Evolutionary conservation across 2,888 invertebrate genomes (phyloP).

Genomic region (Caradrina kadenii): DNA sequence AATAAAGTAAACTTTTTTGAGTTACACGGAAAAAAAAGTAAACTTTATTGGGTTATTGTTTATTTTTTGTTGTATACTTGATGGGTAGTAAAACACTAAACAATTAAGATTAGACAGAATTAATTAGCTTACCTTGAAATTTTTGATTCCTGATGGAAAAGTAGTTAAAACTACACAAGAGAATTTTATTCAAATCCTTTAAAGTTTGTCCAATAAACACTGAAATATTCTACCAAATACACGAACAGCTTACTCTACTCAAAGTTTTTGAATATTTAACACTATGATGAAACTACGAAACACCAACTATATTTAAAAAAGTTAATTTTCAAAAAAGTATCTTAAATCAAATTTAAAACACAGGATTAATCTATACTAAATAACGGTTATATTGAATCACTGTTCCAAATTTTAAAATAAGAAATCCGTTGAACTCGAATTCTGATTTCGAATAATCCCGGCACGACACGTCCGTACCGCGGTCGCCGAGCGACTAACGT

Average conservation of each 20-base stretch:
- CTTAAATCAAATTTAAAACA: neutral
- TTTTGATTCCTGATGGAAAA: constrained; percentile 9
- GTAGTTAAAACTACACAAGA: constrained; percentile 6
- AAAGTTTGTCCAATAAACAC: constrained; percentile 41
- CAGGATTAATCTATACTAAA: neutral
- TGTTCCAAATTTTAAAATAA: constrained; percentile 27
- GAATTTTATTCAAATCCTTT: constrained; percentile 28
- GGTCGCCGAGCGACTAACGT: constrained; percentile 73
- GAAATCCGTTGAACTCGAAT: constrained; percentile 38
- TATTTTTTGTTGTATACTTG: too few relatives aligned
- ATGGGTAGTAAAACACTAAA: neutral
- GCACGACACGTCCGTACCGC: constrained; percentile 69
- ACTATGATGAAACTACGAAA: constrained; percentile 35
- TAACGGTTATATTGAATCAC: constrained; percentile 34
- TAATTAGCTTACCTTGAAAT: constrained; percentile 45
- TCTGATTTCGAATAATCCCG: constrained; percentile 51
- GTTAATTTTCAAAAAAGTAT: constrained; percentile 1
- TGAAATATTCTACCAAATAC: constrained; percentile 51
- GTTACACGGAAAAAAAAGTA: too few relatives aligned
- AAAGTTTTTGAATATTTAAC: constrained; percentile 48
- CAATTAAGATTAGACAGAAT: neutral
- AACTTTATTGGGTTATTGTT: too few relatives aligned
- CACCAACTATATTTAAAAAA: constrained; percentile 22
- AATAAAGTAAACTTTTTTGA: too few relatives aligned
- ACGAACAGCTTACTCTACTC: constrained; percentile 27